Percentiles rank a stretch among this genome's conserved stretches.
Conservation (phyloP, 2,113 vertebrate genomes). For the Epinephelus cyanopodus region DNA sequence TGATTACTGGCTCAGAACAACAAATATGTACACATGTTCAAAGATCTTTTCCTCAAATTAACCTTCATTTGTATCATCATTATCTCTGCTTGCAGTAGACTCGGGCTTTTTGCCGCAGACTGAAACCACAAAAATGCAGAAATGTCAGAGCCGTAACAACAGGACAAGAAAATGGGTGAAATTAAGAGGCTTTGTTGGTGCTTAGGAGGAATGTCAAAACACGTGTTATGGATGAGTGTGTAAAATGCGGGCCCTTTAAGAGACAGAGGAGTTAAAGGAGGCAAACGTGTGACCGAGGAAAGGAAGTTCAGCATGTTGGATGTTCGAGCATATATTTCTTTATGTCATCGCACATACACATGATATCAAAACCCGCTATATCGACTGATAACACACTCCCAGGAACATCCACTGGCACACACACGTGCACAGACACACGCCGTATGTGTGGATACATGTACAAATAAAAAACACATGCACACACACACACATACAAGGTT, state of each 20-base stretch:
- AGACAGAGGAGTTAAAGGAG: not conserved
- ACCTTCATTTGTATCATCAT: constrained; percentile 16
- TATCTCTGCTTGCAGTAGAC: constrained; percentile 7
- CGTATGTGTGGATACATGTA: constrained; percentile 20
- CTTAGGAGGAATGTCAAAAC: constrained; percentile 79
- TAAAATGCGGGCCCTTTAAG: constrained; percentile 46
- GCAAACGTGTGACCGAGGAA: not conserved
- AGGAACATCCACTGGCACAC: constrained; percentile 21
- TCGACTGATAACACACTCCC: not conserved
- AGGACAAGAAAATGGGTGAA: constrained; percentile 71
- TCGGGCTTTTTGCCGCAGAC: constrained; percentile 51
- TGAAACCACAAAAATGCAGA: constrained; percentile 67
- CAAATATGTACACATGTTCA: constrained; percentile 7
- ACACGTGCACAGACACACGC: constrained; percentile 8
- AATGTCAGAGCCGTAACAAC: constrained; percentile 60
- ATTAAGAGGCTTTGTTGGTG: constrained; percentile 78
- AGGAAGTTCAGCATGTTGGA: not conserved
- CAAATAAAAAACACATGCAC: constrained; percentile 57
- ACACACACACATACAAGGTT: constrained; percentile 19
- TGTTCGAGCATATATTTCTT: not conserved
- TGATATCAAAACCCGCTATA: not conserved
- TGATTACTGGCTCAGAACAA: constrained; percentile 8
- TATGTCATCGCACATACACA: not conserved
- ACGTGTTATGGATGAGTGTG: constrained; percentile 73
- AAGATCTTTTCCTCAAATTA: constrained; percentile 44